Conservation (phyloP, 2,888 invertebrate species). For the Agrilus biguttatus region DNA sequence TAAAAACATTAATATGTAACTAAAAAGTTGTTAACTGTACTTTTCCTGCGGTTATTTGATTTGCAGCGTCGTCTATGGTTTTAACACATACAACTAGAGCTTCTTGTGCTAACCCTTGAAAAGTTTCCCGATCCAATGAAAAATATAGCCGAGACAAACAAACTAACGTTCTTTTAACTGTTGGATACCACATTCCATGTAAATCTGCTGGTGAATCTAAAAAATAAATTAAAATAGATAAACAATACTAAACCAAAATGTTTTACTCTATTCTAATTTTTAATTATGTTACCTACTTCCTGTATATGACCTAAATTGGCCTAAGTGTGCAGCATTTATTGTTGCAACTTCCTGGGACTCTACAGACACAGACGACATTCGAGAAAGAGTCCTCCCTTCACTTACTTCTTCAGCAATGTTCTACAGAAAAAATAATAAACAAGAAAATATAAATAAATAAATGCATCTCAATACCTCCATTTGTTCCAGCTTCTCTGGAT, state of each 20-base stretch:
- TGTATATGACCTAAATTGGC: constrained; percentile 32
- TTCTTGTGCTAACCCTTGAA: constrained; percentile 94
- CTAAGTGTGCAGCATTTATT: constrained; percentile 33
- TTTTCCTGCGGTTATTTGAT: constrained; percentile 61
- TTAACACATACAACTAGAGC: constrained; percentile 84
- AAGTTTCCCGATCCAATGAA: constrained; percentile 87
- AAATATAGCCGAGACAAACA: constrained; percentile 85
- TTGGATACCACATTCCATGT: constrained; percentile 99
- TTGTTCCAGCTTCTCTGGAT: constrained; percentile 94
- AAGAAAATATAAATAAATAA: neutral
- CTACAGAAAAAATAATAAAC: constrained; percentile 6
- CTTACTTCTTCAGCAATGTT: constrained; percentile 25
- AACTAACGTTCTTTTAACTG: constrained; percentile 84
- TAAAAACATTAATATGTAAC: neutral
- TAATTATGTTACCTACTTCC: constrained; percentile 23
- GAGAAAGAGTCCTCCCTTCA: constrained; percentile 46
- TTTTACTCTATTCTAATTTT: neutral
- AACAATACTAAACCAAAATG: neutral
- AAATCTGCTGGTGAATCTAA: constrained; percentile 54
- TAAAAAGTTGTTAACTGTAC: constrained; percentile 21
- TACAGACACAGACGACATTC: constrained; percentile 52
- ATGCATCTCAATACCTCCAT: constrained; percentile 58
- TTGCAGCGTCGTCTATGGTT: constrained; percentile 71
- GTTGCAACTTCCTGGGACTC: constrained; percentile 60
- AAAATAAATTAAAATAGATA: constrained; percentile 2